Evolutionary conservation across 2,797 vertebrate species (phyloP), one percentile per base, ranked within the genome.

Genomic region (Pogonophryne albipinna): DNA sequence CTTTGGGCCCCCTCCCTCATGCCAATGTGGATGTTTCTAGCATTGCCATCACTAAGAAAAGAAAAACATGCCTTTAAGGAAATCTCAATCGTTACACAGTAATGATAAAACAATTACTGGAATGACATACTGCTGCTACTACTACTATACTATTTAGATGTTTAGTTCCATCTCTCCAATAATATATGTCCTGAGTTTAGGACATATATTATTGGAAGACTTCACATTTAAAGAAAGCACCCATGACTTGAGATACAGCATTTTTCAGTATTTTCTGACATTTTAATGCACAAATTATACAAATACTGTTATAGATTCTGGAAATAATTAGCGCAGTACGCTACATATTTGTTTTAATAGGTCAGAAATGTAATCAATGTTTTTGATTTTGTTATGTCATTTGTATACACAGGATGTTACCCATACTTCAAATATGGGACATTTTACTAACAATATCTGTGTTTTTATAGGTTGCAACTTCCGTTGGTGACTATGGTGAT

Each of bases 401-500:
- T 55, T 42, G 8, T 44, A 41, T 19, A 12, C 5, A 31, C 11
- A n/a, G 45, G 20, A 46, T 19, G 16, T 19, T 13, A n/a, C 38
- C 16, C 38, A 46, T n/a, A 16, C n/a, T 47, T 9, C 17, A 34
- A 31, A 44, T 53, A 34, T 38, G 13, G 38, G 10, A 53, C 19
- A 58, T n/a, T 12, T 42, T n/a, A 61, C 45, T 49, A 49, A 52
- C 16, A 27, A 4, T 13, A 16, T 83, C 5, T 84, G 10, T 78
- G 42, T 82, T 72, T 84, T 59, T 45, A 60, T 51, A 95, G 95
- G 88, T 19, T 2, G 79, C 20, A 46, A 41, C 19, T 44, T 74
- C 85, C 78, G 92, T 93, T 16, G 91, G 89, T 15, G 84, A 92
- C 46, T 95, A 94, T 0, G 46, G 16, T 0, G 83, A 90, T 0